These are phyloP conservation scores for Druon quercuslanigerum DNA, from an alignment of 1,140 invertebrate species.

Conservation along the genomic window DNA sequence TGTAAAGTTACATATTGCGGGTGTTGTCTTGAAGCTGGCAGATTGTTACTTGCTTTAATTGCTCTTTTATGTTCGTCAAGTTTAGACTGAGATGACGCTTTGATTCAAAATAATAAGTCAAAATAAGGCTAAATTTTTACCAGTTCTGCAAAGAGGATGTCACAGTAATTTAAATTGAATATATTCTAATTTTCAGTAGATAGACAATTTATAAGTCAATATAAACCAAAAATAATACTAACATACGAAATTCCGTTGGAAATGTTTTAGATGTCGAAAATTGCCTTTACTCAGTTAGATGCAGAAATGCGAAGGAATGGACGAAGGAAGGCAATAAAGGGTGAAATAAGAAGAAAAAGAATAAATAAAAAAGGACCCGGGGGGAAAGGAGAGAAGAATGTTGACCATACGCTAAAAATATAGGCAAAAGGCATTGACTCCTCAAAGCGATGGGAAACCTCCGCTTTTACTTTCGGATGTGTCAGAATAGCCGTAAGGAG, in stretches of 20 bases:
- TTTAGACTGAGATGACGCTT: neutral
- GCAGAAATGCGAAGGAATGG: conserved; percentile 16
- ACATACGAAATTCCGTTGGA: conserved; percentile 13
- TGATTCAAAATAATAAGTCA: too few species aligned
- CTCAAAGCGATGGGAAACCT: conserved; percentile 47
- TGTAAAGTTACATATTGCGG: neutral
- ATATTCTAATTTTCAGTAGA: neutral
- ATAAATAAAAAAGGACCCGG: conserved; percentile 41
- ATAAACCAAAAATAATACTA: too few species aligned
- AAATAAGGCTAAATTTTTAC: conserved; percentile 46
- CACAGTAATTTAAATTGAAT: neutral
- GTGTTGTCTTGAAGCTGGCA: neutral
- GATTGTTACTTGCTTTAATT: neutral
- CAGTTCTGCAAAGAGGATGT: neutral
- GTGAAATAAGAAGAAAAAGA: conserved; percentile 7
- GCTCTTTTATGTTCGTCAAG: neutral
- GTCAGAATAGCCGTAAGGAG: conserved; percentile 54
- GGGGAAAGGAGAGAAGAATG: conserved; percentile 56
- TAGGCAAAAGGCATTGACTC: conserved; percentile 63
- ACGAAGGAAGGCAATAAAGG: conserved; percentile 20
- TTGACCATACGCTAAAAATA: conserved; percentile 67
- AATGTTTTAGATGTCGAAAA: conserved; percentile 39
- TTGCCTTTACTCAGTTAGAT: conserved; percentile 1
- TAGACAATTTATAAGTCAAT: too few species aligned
- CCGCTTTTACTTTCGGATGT: conserved; percentile 64